A percentile compares a stretch with the other conserved stretches of the same genome.
Conservation (phyloP, 2,113 vertebrate species). For the Anseranas semipalmata region DNA sequence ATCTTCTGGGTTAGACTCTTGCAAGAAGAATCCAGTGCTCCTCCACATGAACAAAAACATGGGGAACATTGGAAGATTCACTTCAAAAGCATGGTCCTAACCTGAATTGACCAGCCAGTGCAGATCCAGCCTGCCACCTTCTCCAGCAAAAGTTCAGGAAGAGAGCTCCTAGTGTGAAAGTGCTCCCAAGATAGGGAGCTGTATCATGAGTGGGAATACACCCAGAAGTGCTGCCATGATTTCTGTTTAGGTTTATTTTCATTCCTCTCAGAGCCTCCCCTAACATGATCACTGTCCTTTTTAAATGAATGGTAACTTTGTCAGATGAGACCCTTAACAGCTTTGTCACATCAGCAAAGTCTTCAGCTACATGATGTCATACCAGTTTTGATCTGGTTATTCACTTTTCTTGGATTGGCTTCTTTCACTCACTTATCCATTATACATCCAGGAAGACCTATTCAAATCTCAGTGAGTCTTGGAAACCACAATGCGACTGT, state of each 20-base stretch:
- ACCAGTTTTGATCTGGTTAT: neutral
- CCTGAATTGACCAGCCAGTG: neutral
- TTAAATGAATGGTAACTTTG: neutral
- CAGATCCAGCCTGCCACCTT: neutral
- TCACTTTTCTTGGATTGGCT: neutral
- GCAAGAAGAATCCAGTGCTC: neutral
- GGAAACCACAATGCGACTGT: neutral
- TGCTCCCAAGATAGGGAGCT: neutral
- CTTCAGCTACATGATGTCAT: neutral
- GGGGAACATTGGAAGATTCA: neutral
- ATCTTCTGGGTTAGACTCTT: neutral
- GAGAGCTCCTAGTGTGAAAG: neutral
- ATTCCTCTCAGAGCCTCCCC: neutral
- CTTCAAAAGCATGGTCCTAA: neutral
- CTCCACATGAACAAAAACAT: neutral
- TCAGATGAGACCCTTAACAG: neutral
- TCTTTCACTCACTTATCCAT: neutral
- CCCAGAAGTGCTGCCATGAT: neutral
- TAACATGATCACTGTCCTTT: neutral
- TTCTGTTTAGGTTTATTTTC: neutral
- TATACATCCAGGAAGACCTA: neutral
- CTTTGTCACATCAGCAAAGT: neutral
- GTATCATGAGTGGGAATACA: neutral
- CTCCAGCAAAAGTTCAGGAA: neutral
- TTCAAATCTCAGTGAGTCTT: neutral